A percentile compares a stretch with the other conserved stretches of the same genome.
Conservation (phyloP, 2,888 invertebrate genomes). For the Mantis religiosa region DNA sequence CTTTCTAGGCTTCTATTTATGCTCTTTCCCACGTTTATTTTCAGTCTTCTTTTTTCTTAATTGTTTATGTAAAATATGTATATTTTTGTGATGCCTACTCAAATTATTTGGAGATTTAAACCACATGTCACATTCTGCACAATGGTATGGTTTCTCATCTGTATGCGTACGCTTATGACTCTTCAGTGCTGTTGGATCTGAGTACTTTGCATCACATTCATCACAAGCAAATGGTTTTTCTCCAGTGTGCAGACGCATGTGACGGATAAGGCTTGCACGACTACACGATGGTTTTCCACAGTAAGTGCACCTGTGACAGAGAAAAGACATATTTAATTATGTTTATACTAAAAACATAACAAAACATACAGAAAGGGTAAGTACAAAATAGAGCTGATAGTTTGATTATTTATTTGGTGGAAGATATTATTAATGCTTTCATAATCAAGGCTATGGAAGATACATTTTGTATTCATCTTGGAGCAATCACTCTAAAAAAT, state of each 20-base stretch:
- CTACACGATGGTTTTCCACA: background rate
- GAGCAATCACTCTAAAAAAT: no score
- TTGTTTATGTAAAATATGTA: background rate
- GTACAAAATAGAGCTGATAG: no score
- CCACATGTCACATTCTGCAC: background rate
- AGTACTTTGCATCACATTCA: background rate
- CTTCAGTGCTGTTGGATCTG: background rate
- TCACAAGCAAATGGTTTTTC: background rate
- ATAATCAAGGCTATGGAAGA: no score
- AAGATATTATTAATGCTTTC: no score
- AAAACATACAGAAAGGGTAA: no score
- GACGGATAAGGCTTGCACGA: background rate
- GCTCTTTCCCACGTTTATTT: background rate
- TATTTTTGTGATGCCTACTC: background rate
- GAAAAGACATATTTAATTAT: background rate
- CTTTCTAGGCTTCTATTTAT: background rate
- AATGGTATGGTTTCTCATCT: background rate
- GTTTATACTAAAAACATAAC: background rate
- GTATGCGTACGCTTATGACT: background rate
- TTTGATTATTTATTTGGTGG: no score
- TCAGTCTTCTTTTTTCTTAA: background rate
- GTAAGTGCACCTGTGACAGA: background rate
- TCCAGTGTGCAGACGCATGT: background rate
- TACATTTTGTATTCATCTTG: no score
- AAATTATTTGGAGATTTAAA: slow-evolving; percentile 3